These are phyloP conservation scores for Tetrao urogallus DNA, from an alignment of 2,113 vertebrate genomes.

Conservation along the genomic window DNA sequence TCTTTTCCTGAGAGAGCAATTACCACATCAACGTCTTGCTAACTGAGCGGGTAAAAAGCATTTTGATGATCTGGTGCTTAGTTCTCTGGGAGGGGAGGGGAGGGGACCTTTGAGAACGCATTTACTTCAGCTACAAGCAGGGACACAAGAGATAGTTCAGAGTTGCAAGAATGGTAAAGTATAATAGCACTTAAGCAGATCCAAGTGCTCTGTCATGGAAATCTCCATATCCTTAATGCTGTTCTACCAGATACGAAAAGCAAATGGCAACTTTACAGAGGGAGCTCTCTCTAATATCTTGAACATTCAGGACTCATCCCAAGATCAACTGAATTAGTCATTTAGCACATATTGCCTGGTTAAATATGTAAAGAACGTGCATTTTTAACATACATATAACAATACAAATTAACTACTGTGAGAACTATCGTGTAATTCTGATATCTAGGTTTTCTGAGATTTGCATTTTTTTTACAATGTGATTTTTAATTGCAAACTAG, in stretches of 20 bases:
- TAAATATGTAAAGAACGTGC: background rate
- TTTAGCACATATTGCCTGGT: background rate
- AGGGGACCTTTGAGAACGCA: background rate
- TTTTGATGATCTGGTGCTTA: background rate
- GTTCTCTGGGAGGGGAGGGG: rapidly evolving
- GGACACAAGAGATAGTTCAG: background rate
- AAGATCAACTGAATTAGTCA: background rate
- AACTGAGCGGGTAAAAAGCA: background rate
- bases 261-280: background rate
- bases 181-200: background rate
- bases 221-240: background rate
- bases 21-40: background rate
- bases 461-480: background rate
- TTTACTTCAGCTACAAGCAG: rapidly evolving
- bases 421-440: background rate
- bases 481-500: background rate
- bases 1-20: background rate
- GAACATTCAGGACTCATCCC: background rate
- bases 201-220: background rate
- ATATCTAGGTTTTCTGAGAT: background rate
- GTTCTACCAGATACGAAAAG: background rate
- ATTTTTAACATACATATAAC: no score
- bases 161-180: background rate
- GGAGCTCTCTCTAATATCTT: background rate
- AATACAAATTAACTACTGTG: background rate